Evolutionary conservation across 2,888 invertebrate species (phyloP), one percentile per base, ranked within the genome.

Genomic region (Pemphredon lugubris): DNA sequence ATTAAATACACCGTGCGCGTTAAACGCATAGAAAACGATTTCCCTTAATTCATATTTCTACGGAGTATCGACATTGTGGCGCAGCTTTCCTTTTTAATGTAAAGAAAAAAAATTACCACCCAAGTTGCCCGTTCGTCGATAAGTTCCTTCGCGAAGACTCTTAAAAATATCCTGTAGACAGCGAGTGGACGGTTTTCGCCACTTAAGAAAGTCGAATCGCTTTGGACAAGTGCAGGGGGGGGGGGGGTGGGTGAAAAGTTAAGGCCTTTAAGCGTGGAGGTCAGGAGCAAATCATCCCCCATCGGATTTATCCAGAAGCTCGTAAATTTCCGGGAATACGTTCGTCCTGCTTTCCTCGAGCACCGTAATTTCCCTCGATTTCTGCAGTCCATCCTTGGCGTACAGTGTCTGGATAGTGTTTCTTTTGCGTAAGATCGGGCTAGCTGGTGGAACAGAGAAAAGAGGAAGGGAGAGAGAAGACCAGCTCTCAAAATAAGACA

Each of bases 401-500:
- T 39, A 68, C 77, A 57, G 81, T 63, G 78, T 85, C 86, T 87
- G 87, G 87, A 85, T 79, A 86, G 75, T 87, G 87, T 87, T 86
- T 77, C 81, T 81, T 82, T 81, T 82, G 81, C 75, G 82, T 79
- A 74, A 77, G 81, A 83, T 79, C 79, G 60, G 51, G 59, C 72
- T 61, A 66, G 68, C 42, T 66, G 61, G 68, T 71, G 58, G 66
- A 71, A 63, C 66, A 60, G 51, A 60, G 66, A 50, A 53, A 30
- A 68, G 77, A 57, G 70, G 50, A 58, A 68, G 45, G 40, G 57
- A 75, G 75, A 73, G 75, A 66, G 71, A 75, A 71, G 69, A 79
- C 79, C 74, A 75, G 81, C 82, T 86, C 86, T 87, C 83, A 84
- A 86, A 87, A 87, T 87, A 86, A 86, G 83, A 87, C 85, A 80